These are phyloP conservation scores for Ptychodera flava DNA, from an alignment of 35 echinoderm and acorn worm genomes.

Conservation along the genomic window DNA sequence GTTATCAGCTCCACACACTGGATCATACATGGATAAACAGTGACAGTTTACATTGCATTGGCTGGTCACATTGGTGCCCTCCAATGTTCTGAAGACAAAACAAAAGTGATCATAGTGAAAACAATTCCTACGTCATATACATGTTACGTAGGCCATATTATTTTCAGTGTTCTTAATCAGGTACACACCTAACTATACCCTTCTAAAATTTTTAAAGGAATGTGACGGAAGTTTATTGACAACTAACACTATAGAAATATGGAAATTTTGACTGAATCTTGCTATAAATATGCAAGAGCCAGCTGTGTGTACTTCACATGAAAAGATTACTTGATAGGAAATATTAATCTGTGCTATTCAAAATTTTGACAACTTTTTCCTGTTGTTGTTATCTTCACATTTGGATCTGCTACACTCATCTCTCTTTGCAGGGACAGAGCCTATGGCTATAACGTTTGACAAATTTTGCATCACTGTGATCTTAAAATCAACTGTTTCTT, in stretches of 20 bases:
- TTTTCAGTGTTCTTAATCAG: neutral
- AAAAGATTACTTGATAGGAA: too few species aligned
- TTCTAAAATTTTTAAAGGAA: neutral
- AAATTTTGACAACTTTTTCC: too few species aligned
- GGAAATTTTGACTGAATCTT: neutral
- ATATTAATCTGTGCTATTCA: too few species aligned
- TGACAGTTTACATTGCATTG: conserved; percentile 59
- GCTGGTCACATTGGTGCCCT: conserved; percentile 10
- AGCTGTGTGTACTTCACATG: too few species aligned
- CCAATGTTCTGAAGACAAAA: conserved; percentile 17
- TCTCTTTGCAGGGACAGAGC: too few species aligned
- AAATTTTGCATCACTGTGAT: too few species aligned
- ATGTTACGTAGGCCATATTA: neutral
- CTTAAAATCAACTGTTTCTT: too few species aligned
- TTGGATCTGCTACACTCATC: too few species aligned
- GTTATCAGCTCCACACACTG: conserved; percentile 74
- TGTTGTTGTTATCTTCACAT: too few species aligned
- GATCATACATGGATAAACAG: conserved; percentile 70
- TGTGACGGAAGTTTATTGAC: neutral
- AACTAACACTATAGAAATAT: neutral
- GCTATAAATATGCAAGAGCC: too few species aligned
- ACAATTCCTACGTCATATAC: neutral
- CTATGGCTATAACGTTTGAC: too few species aligned
- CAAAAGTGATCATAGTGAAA: neutral
- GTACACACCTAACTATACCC: neutral